Conservation (phyloP, 2,797 vertebrate species). For the Xyrichtys novacula region DNA sequence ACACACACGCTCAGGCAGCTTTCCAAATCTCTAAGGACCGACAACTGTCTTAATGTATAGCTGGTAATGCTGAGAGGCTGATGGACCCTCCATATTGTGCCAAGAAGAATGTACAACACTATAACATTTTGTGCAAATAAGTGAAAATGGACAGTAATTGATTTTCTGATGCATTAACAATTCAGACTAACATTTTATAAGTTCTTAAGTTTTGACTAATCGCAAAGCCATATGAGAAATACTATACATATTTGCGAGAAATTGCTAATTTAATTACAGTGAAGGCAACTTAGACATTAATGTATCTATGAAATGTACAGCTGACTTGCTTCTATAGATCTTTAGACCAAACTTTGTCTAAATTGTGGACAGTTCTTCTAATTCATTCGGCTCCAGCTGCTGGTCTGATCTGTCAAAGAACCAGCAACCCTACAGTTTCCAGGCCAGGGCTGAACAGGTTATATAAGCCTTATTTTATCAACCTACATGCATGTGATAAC, state of each 20-base stretch:
- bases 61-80: constrained; percentile 13
- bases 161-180: neutral
- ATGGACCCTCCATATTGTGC: neutral
- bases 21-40: constrained; percentile 11
- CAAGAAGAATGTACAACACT: neutral
- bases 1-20: constrained; percentile 39
- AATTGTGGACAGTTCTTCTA: too few species aligned
- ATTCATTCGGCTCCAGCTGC: too few species aligned
- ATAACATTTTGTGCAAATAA: neutral
- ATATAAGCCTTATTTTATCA: too few species aligned
- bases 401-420: too few species aligned
- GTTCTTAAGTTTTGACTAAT: neutral
- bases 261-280: neutral
- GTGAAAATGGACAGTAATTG: neutral
- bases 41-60: constrained; percentile 14
- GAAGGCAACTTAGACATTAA: neutral
- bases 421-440: too few species aligned
- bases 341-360: too few species aligned
- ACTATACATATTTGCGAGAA: neutral
- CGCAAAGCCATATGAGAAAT: neutral
- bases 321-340: neutral
- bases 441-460: too few species aligned
- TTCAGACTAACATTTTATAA: neutral
- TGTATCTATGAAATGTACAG: neutral
- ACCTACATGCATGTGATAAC: too few species aligned